Evolutionary conservation across 2,797 vertebrate species (phyloP).

Genomic region (Urophycis tenuis): DNA sequence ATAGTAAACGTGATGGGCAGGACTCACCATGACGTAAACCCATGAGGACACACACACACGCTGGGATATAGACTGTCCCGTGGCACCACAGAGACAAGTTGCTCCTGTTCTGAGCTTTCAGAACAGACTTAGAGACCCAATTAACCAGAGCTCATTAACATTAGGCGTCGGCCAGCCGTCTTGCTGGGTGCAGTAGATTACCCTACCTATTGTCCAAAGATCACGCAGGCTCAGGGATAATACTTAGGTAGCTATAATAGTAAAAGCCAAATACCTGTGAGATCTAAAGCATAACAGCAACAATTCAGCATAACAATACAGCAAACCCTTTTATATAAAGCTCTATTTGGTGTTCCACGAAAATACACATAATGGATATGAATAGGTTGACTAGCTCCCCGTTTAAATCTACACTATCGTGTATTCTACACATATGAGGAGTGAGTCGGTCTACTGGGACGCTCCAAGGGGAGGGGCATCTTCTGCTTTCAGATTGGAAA

Average conservation of each 20-base stretch:
- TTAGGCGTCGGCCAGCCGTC: background rate
- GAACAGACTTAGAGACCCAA: background rate
- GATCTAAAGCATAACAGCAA: background rate
- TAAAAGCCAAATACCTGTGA: background rate
- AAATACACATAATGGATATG: background rate
- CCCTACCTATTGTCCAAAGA: background rate
- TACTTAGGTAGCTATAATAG: background rate
- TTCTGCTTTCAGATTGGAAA: slow-evolving; percentile 58
- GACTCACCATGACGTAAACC: background rate
- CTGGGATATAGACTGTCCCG: background rate
- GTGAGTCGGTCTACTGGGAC: slow-evolving; percentile 62
- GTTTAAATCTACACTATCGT: no score
- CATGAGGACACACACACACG: background rate
- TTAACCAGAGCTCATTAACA: background rate
- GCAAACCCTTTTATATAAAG: background rate
- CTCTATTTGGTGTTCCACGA: background rate
- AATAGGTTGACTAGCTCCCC: background rate
- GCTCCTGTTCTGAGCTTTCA: background rate
- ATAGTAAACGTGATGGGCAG: background rate
- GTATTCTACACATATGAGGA: slow-evolving; percentile 24
- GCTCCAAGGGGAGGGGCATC: slow-evolving; percentile 73
- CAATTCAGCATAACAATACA: no score
- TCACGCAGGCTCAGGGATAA: background rate
- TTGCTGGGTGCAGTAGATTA: background rate
- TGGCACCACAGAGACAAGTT: background rate